Evolutionary conservation across 2,888 invertebrate species (phyloP).

Genomic region (Cataglyphis livida): DNA sequence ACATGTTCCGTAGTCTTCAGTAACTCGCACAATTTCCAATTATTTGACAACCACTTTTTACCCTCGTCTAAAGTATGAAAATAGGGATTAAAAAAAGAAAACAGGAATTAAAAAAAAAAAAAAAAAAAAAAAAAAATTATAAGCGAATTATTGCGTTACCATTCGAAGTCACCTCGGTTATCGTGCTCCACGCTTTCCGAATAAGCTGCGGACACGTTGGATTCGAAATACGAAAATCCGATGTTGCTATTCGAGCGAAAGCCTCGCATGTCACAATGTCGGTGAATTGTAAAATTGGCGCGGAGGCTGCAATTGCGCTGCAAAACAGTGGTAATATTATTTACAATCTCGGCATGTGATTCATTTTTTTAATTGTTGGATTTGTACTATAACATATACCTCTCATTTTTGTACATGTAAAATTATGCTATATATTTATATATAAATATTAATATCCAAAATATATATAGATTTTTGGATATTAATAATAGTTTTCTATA

Average conservation of each 20-base stretch:
- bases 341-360: neutral
- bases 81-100: neutral
- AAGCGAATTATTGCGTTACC: constrained; percentile 85
- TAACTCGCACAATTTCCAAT: constrained; percentile 92
- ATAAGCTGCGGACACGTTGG: constrained; percentile 90
- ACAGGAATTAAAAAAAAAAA: neutral
- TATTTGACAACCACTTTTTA: constrained; percentile 89
- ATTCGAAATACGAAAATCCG: constrained; percentile 89
- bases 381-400: constrained; percentile 14
- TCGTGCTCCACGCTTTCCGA: constrained; percentile 91
- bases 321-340: constrained; percentile 54
- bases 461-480: neutral
- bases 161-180: constrained; percentile 86
- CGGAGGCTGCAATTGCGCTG: constrained; percentile 96
- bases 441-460: neutral
- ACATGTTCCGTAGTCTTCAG: constrained; percentile 88
- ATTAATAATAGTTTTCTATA: neutral
- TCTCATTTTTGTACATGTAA: neutral
- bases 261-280: constrained; percentile 92
- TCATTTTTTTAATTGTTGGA: neutral
- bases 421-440: neutral
- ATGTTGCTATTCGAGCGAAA: constrained; percentile 92
- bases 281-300: constrained; percentile 95
- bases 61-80: constrained; percentile 87
- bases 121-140: neutral